Evolutionary conservation across 2,113 vertebrate species (phyloP).

Genomic region (Cheilinus undulatus): DNA sequence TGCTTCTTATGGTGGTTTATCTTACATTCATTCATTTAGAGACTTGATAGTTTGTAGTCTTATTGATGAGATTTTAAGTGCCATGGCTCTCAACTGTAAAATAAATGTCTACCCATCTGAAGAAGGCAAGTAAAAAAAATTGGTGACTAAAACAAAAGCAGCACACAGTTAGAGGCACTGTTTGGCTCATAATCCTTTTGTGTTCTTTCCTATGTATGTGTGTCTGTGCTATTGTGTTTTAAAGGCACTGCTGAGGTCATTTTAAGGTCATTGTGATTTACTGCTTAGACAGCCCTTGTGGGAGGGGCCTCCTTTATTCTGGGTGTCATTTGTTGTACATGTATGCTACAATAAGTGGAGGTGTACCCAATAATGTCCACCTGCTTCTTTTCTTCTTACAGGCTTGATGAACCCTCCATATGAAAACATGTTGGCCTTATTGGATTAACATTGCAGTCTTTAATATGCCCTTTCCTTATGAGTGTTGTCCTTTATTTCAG

Average conservation of each 20-base stretch:
- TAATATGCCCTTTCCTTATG: too few species aligned
- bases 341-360: not conserved
- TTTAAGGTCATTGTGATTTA: slow-evolving; percentile 46
- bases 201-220: not conserved
- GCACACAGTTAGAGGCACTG: not conserved
- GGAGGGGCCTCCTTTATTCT: not conserved
- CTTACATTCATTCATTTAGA: too few species aligned
- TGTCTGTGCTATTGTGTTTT: slow-evolving; percentile 3
- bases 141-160: not conserved
- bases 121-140: not conserved
- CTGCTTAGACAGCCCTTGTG: slow-evolving; percentile 11
- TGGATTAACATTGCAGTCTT: too few species aligned
- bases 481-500: too few species aligned
- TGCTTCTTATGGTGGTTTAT: too few species aligned
- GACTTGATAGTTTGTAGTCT: not conserved
- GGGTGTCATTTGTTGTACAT: slow-evolving; percentile 1
- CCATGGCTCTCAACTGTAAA: not conserved
- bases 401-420: too few species aligned
- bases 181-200: not conserved
- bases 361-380: not conserved
- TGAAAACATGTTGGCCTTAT: too few species aligned
- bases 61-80: not conserved
- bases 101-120: not conserved
- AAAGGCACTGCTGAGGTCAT: slow-evolving; percentile 23
- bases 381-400: too few species aligned